phyloP scores from a whole-genome alignment of 2,888 invertebrate genomes.

The Cephalotes varians region DNA sequence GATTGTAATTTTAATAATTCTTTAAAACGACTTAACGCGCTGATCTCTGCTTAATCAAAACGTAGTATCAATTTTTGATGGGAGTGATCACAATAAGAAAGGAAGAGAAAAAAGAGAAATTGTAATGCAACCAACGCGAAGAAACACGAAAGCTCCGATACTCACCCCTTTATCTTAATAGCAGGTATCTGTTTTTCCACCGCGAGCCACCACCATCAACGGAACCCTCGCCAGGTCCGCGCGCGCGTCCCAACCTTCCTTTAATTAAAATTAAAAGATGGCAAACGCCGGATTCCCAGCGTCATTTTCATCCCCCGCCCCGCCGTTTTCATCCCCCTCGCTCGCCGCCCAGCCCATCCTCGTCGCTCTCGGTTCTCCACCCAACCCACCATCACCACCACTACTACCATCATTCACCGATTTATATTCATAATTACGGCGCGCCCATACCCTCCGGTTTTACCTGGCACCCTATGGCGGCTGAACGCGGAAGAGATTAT shows the following conservation, averaged over 20 bases:
- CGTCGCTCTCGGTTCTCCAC: slow-evolving; percentile 50
- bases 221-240: slow-evolving; percentile 36
- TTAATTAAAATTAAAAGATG: slow-evolving; percentile 85
- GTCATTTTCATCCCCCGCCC: slow-evolving; percentile 75
- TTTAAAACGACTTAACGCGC: neutral
- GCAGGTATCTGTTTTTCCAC: slow-evolving; percentile 73
- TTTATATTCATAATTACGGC: slow-evolving; percentile 84
- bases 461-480: slow-evolving; percentile 74
- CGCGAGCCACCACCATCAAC: slow-evolving; percentile 50
- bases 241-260: slow-evolving; percentile 77
- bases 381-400: slow-evolving; percentile 66
- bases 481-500: slow-evolving; percentile 78
- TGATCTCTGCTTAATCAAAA: slow-evolving; percentile 14
- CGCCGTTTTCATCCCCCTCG: slow-evolving; percentile 22
- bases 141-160: slow-evolving; percentile 47
- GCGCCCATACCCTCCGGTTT: slow-evolving; percentile 66
- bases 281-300: slow-evolving; percentile 79
- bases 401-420: slow-evolving; percentile 77
- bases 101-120: slow-evolving; percentile 22
- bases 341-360: slow-evolving; percentile 42
- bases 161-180: slow-evolving; percentile 65
- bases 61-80: slow-evolving; percentile 21
- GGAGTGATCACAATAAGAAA: neutral
- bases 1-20: slow-evolving; percentile 12
- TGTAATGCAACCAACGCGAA: slow-evolving; percentile 34